phyloP scores from a whole-genome alignment of 2,113 vertebrate species.

The Passerina amoena region DNA sequence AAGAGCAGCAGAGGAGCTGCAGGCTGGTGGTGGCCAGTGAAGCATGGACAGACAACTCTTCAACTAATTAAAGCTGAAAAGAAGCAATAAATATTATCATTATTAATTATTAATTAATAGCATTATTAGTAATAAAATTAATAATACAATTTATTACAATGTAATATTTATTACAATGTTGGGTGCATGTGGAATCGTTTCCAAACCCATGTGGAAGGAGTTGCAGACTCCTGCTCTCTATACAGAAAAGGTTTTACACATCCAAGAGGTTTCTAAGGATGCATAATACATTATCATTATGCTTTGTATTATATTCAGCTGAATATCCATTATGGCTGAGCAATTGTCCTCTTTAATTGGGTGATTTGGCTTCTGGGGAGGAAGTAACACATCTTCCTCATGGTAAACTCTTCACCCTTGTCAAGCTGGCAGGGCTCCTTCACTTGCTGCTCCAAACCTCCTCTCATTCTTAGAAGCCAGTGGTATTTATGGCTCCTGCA shows the following conservation, averaged over 20 bases:
- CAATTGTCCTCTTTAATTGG: background rate
- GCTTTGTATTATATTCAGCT: background rate
- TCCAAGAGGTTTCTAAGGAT: background rate
- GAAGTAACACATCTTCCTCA: background rate
- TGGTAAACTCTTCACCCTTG: background rate
- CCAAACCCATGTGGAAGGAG: background rate
- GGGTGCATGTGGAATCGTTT: background rate
- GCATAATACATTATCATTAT: background rate
- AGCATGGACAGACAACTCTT: background rate
- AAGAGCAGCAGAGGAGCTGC: background rate
- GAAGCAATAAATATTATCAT: background rate
- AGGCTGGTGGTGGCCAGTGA: background rate
- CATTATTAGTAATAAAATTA: background rate
- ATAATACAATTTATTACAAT: too few relatives aligned
- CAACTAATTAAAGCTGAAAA: background rate
- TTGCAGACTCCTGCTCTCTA: background rate
- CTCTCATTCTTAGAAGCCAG: too few relatives aligned
- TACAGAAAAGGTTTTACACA: background rate
- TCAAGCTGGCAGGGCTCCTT: background rate
- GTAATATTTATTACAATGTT: fast-evolving
- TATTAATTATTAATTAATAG: background rate
- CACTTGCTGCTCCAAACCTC: too few relatives aligned
- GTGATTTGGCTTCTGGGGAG: background rate
- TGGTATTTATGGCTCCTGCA: too few relatives aligned
- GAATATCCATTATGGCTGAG: background rate